phyloP scores from a whole-genome alignment of 2,888 invertebrate species.

The Pediacus dermestoides region DNA sequence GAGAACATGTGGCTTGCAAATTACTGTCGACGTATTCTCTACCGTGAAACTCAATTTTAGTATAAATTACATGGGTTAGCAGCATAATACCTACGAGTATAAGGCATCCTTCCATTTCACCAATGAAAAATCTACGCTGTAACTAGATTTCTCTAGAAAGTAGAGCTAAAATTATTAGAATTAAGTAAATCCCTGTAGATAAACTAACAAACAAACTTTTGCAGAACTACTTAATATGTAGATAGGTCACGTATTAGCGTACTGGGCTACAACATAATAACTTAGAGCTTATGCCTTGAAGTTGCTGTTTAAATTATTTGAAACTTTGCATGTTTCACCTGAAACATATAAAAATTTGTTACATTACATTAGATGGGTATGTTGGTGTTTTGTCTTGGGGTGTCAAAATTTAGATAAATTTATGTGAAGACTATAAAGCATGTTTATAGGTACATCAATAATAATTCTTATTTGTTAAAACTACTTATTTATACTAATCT shows the following conservation, averaged over 20 bases:
- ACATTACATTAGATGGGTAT: too few relatives aligned
- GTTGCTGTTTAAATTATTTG: too few relatives aligned
- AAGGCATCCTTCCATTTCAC: too few relatives aligned
- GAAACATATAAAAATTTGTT: slow-evolving; percentile 2
- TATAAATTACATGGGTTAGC: not conserved
- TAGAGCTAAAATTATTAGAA: too few relatives aligned
- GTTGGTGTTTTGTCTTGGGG: too few relatives aligned
- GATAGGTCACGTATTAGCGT: slow-evolving; percentile 6
- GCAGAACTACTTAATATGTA: slow-evolving; percentile 6
- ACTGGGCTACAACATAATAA: not conserved
- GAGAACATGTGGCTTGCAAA: slow-evolving; percentile 1
- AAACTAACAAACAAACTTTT: slow-evolving; percentile 4
- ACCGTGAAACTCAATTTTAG: slow-evolving; percentile 3
- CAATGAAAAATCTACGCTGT: too few relatives aligned
- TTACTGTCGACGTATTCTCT: not conserved
- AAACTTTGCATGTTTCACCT: too few relatives aligned
- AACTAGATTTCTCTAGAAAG: not conserved
- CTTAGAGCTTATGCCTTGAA: slow-evolving; percentile 6
- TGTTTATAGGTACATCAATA: too few relatives aligned
- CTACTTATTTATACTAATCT: too few relatives aligned
- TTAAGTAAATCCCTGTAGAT: not conserved
- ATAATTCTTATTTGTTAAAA: too few relatives aligned
- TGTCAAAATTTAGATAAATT: too few relatives aligned
- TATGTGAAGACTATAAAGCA: too few relatives aligned
- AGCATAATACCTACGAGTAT: slow-evolving; percentile 2